Base-by-base conservation (phyloP, 92 coral and sea anemone genomes). In the Micromussa lordhowensis region DNA sequence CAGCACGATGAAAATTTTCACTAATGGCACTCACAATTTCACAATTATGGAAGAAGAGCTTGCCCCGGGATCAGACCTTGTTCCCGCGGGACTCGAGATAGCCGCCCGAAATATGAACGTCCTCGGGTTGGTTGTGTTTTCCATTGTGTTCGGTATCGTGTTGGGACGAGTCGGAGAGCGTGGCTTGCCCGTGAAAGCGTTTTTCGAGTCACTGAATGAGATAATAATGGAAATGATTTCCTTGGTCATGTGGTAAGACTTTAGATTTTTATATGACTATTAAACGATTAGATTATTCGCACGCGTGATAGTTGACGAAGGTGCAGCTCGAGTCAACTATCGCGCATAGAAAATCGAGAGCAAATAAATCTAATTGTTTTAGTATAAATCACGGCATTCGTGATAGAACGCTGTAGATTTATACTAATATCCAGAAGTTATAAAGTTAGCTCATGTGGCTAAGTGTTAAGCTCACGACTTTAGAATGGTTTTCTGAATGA, bases 161-260 rank as follows among this genome's bases (percentile, higher is more conserved):
- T 87, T 97, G 85, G 95, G 99, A 35, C 96, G 98, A 35, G 83
- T 93, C 84, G 98, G 98, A 57, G 93, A 97, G 48, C 94, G 95
- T 24, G 99, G 98, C 14, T 80, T 94, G 19, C 97, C 98, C 2
- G 88, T 97, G 90, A 95, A 87, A 68, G 77, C 78, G 22, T 94
- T 96, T 79, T 93, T 97, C 55, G 95, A 92, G 28, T 89, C 94
- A 53, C 84, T 97, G 83, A 92, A 95, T 75, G 99, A 97, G 57
- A 93, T 97, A 19, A 89, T 94, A 29, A 97, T 97, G 99, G 92
- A 91, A 66, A 91, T 97, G 97, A 95, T 95, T 26, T 92, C 85
- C 32, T 88, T 97, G 21, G 98, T 94, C 75, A 97, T 97, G 99
- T 97, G 99, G 99, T 97, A 86, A 86, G 83, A 77, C 19, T 15